A percentile compares a stretch with the other conserved stretches of the same genome.
Conservation (phyloP, 2,113 vertebrate genomes). For the Neogale vison region DNA sequence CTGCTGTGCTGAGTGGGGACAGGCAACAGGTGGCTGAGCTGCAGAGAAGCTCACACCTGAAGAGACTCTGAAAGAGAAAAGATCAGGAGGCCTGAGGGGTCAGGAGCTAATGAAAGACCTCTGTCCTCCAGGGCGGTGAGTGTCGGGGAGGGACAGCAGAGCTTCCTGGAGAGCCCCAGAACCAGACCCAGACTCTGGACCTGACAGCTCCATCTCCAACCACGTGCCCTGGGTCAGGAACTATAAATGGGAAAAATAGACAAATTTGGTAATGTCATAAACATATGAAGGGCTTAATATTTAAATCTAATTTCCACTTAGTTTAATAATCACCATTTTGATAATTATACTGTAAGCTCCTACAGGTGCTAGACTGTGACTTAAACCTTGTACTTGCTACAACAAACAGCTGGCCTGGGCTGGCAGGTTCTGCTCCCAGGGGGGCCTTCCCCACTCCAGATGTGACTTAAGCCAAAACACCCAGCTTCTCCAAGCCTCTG, state of each 20-base stretch:
- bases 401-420: fast-evolving
- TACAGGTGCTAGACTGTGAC: too few species aligned
- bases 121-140: fast-evolving
- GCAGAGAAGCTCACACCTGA: neutral
- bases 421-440: neutral
- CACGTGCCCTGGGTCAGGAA: neutral
- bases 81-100: neutral
- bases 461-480: neutral
- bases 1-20: neutral
- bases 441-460: neutral
- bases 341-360: neutral
- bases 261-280: neutral
- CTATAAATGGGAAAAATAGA: neutral
- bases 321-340: neutral
- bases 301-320: neutral
- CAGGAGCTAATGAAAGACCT: neutral
- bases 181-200: neutral
- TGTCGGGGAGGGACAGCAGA: neutral
- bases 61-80: neutral
- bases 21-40: neutral
- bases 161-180: neutral
- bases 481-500: neutral
- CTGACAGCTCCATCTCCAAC: neutral
- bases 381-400: neutral
- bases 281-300: neutral